Evolutionary conservation across 2,113 vertebrate species (phyloP).

Genomic region (Colistium nudipinnis): DNA sequence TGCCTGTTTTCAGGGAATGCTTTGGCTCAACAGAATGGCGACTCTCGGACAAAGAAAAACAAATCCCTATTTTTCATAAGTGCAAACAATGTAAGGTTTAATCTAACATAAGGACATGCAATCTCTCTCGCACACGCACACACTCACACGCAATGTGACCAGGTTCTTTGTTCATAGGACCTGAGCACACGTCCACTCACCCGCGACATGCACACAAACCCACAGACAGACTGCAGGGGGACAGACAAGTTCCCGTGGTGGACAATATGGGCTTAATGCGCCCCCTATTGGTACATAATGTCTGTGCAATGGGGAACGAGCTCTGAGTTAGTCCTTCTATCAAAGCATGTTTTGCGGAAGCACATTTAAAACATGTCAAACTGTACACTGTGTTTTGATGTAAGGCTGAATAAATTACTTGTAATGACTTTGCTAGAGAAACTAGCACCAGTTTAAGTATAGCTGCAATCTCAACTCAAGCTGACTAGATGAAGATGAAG

Average conservation of each 20-base stretch:
- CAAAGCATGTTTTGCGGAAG: neutral
- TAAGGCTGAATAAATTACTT: neutral
- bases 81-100: slow-evolving; percentile 57
- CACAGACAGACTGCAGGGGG: slow-evolving; percentile 42
- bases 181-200: slow-evolving; percentile 48
- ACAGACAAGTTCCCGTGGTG: slow-evolving; percentile 1
- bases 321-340: neutral
- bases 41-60: slow-evolving; percentile 61
- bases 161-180: slow-evolving; percentile 65
- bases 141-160: slow-evolving; percentile 24
- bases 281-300: slow-evolving; percentile 43
- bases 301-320: neutral
- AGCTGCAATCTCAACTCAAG: too few species aligned
- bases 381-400: neutral
- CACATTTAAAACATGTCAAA: neutral
- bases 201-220: slow-evolving; percentile 60
- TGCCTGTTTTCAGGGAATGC: slow-evolving; percentile 5
- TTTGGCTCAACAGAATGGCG: slow-evolving; percentile 37
- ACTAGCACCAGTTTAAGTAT: too few species aligned
- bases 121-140: slow-evolving; percentile 6
- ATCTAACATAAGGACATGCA: slow-evolving; percentile 60
- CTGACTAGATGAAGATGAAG: too few species aligned
- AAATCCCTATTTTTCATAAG: slow-evolving; percentile 61
- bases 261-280: neutral
- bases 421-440: neutral